Base-by-base conservation (phyloP, 1,140 invertebrate species). In the Neotoxoptera formosana region DNA sequence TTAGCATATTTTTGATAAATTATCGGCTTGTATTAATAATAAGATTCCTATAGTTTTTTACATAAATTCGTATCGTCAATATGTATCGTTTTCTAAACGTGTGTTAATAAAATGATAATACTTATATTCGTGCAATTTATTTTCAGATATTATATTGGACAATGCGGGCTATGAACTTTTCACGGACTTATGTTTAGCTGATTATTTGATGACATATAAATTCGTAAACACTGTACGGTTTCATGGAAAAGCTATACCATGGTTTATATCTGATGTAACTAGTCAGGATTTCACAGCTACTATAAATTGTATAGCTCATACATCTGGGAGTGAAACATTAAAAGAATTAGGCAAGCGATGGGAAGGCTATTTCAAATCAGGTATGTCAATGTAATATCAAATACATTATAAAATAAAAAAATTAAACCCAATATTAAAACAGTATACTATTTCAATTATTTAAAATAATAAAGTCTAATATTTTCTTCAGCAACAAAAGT, bases 211-310 rank as follows among this genome's bases (percentile, higher is more conserved):
- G 45, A 95, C 96, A 30, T 95, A 96, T 91, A 96, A 96, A 83
- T 95, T 98, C 34, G 97, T 97, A 0, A 95, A 96, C 53, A 96
- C 96, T 95, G 96, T 99, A 83, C 95, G 97, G 93, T 98, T 99
- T 94, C 97, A 99, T 95, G 97, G 97, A 0, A 99, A 99, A 96
- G 95, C 96, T 21, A 97, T 98, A 94, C 99, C 99, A 0, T 99
- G 99, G 99, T 99, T 98, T 95, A 97, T 99, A 3, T 99, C 99
- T 21, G 99, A 99, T 95, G 97, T 97, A 2, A 98, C 97, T 17
- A 94, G 94, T 36, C 94, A 95, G 14, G 99, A 99, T 96, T 97
- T 99, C 90, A 94, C 96, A 94, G 98, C 97, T 97, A 96, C 96
- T 0, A 94, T 97, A 30, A 93, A 96, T 23, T 95, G 95, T 60